Percentiles rank a stretch among this genome's conserved stretches.
These are phyloP conservation scores for Sminthurides aquaticus DNA, from an alignment of 2,888 invertebrate species.

Conservation along the genomic window DNA sequence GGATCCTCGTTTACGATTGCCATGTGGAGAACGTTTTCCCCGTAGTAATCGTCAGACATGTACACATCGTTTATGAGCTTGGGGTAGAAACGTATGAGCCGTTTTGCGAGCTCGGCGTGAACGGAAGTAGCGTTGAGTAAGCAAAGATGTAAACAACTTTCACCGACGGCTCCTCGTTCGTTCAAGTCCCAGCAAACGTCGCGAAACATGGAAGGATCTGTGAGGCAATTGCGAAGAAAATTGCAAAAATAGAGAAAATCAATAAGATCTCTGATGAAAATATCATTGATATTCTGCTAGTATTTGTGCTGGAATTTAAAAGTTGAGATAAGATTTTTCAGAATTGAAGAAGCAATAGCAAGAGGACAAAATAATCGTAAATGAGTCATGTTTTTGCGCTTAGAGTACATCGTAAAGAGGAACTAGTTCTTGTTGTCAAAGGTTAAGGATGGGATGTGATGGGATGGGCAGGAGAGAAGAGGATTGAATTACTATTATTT, in stretches of 20 bases:
- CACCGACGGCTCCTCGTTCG: constrained; percentile 91
- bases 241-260: neutral
- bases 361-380: no score
- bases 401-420: no score
- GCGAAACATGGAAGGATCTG: constrained; percentile 52
- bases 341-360: no score
- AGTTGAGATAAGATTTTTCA: neutral
- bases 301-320: neutral
- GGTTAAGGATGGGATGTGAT: no score
- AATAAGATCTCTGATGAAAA: neutral
- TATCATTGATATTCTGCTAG: neutral
- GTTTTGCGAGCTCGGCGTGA: constrained; percentile 86
- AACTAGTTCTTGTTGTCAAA: no score
- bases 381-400: no score
- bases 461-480: no score
- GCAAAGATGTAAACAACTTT: constrained; percentile 88
- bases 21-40: constrained; percentile 91
- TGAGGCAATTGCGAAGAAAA: no score
- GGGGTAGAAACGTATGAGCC: constrained; percentile 83
- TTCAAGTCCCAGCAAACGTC: constrained; percentile 87
- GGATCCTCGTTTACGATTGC: constrained; percentile 98
- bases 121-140: constrained; percentile 82
- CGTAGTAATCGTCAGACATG: constrained; percentile 94
- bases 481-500: no score
- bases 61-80: constrained; percentile 94